Conservation (phyloP, 2,888 invertebrate species). For the Liopterus haemorrhoidalis region DNA sequence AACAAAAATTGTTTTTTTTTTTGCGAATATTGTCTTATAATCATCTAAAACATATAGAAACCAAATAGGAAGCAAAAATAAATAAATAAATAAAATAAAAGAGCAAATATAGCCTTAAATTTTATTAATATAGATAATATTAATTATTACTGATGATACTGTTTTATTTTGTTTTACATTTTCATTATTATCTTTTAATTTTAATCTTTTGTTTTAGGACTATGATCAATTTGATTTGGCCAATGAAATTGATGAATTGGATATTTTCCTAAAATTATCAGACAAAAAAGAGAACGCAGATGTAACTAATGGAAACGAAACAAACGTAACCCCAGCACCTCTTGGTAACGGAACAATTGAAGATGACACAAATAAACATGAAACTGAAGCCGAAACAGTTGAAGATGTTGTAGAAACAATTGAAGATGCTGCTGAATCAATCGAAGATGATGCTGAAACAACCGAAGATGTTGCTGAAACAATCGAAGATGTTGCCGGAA, state of each 20-base stretch:
- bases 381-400: slow-evolving; percentile 24
- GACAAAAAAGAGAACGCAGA: slow-evolving; percentile 48
- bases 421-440: slow-evolving; percentile 27
- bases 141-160: no score
- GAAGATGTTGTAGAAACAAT: slow-evolving; percentile 22
- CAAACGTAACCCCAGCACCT: slow-evolving; percentile 36
- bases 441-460: slow-evolving; percentile 27
- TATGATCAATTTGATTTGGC: slow-evolving; percentile 89
- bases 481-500: no score
- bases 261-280: slow-evolving; percentile 77
- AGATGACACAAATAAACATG: slow-evolving; percentile 25
- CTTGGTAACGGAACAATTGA: slow-evolving; percentile 35
- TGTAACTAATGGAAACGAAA: slow-evolving; percentile 41
- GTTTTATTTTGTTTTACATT: no score
- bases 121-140: no score
- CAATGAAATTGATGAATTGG: slow-evolving; percentile 84
- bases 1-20: no score
- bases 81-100: no score
- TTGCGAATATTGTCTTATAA: no score
- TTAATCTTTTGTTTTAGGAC: slow-evolving; percentile 56
- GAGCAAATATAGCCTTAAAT: no score
- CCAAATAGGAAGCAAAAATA: no score
- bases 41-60: no score
- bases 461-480: slow-evolving; percentile 19
- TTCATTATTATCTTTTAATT: no score